phyloP scores from a whole-genome alignment of 2,888 invertebrate genomes.

The Pegoplata infirma region DNA sequence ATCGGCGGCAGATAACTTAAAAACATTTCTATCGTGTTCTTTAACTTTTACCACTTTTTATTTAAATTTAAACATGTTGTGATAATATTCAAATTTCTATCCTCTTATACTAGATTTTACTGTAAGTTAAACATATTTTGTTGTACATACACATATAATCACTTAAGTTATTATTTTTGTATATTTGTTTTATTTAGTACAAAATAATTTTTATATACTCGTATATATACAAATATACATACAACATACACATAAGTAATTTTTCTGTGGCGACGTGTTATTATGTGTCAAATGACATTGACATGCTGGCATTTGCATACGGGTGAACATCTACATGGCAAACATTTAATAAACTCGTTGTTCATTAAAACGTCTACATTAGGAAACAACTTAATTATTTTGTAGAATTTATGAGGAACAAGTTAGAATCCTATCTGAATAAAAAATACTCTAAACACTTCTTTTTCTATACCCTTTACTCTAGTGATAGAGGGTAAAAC shows the following conservation, averaged over 20 bases:
- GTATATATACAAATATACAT: no score
- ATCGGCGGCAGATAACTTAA: no score
- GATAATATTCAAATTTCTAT: no score
- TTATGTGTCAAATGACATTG: slow-evolving; percentile 58
- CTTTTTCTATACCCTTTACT: no score
- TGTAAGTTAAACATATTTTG: background rate
- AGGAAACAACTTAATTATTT: background rate
- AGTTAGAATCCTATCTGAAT: no score
- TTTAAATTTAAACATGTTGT: no score
- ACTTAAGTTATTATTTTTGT: background rate
- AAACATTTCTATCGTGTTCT: no score
- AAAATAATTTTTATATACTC: slow-evolving; percentile 2
- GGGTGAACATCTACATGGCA: slow-evolving; percentile 8
- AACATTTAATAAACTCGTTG: slow-evolving; percentile 7
- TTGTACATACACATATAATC: slow-evolving; percentile 16
- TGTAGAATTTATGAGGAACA: no score
- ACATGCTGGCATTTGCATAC: slow-evolving; percentile 56
- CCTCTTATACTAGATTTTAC: no score
- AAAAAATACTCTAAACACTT: no score
- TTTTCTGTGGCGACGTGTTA: slow-evolving; percentile 14
- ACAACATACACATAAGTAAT: background rate
- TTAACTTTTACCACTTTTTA: no score
- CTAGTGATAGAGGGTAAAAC: no score
- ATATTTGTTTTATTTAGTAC: slow-evolving; percentile 8
- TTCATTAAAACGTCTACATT: background rate